Percentiles rank a stretch among this genome's conserved stretches.
Conservation (phyloP, 2,113 vertebrate genomes). For the Electrona antarctica region DNA sequence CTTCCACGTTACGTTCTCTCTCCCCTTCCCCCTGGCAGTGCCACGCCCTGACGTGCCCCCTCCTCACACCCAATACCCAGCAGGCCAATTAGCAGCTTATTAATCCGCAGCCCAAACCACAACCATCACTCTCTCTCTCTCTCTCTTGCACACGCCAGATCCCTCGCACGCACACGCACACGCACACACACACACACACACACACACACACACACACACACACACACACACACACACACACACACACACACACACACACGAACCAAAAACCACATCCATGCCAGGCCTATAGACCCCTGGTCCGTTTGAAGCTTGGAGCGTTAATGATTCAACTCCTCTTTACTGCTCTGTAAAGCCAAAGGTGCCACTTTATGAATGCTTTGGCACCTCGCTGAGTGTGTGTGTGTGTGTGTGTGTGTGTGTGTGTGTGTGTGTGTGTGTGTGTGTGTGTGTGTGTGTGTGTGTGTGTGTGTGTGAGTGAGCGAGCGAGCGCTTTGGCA, state of each 20-base stretch:
- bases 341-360: constrained; percentile 72
- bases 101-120: constrained; percentile 72
- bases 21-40: constrained; percentile 16
- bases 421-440: constrained; percentile 4
- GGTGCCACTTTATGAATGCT: constrained; percentile 70
- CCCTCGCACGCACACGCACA: background rate
- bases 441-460: constrained; percentile 19
- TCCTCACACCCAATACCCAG: constrained; percentile 66
- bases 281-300: constrained; percentile 43
- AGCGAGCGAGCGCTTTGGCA: constrained; percentile 42
- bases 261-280: constrained; percentile 43
- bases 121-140: constrained; percentile 33
- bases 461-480: background rate
- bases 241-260: too few species aligned
- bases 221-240: too few species aligned
- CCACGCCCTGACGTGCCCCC: constrained; percentile 42
- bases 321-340: constrained; percentile 75
- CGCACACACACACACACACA: background rate
- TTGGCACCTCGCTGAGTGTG: constrained; percentile 64
- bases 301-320: constrained; percentile 68
- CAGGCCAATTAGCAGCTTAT: constrained; percentile 78
- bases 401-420: background rate
- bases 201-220: constrained; percentile 6
- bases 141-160: background rate
- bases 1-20: constrained; percentile 28